Evolutionary conservation across 2,797 vertebrate species (phyloP), one percentile per base, ranked within the genome.

Genomic region (Neosalanx taihuensis): DNA sequence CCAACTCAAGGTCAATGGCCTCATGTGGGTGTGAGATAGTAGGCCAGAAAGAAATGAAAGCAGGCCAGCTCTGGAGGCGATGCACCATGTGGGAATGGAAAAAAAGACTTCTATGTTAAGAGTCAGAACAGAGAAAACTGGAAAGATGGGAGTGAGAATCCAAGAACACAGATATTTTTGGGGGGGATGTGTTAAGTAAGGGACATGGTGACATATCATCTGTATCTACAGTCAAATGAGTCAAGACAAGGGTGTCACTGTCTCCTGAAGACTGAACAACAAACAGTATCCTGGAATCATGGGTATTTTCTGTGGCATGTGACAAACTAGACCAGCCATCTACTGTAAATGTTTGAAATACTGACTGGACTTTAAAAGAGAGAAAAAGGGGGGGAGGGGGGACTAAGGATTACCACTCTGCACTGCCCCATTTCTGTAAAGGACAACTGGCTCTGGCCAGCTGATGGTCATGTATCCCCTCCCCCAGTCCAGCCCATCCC

Each of bases 41-140:
- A n/a, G 18, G 51, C 51, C 0, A 10, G 35, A 72, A 35, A 6
- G 59, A 63, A 60, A 66, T 35, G 51, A 60, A 6, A 10, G n/a
- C 58, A 23, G 6, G 31, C 63, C 57, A 67, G 58, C 71, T 59
- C 41, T 57, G 74, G 37, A 66, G 67, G 31, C 37, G 33, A 67
- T n/a, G 15, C 59, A 56, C 37, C 51, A 56, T 56, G 18, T 56
- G 51, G 51, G 62, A 53, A 84, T 81, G 79, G 81, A 85, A 79
- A 64, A 61, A 13, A 17, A 26, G 23, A 26, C 23, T 26, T 61
- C 84, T 86, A 81, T 89, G 85, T 86, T 84, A 81, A 81, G 71
- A 23, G 69, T 33, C 62, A 72, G 30, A 20, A 49, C 81, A 0
- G 53, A 81, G 51, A 74, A 46, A 46, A 12, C 41, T 46, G 41